Evolutionary conservation across 2,888 invertebrate species (phyloP).

Genomic region (Calliphora vomitoria): DNA sequence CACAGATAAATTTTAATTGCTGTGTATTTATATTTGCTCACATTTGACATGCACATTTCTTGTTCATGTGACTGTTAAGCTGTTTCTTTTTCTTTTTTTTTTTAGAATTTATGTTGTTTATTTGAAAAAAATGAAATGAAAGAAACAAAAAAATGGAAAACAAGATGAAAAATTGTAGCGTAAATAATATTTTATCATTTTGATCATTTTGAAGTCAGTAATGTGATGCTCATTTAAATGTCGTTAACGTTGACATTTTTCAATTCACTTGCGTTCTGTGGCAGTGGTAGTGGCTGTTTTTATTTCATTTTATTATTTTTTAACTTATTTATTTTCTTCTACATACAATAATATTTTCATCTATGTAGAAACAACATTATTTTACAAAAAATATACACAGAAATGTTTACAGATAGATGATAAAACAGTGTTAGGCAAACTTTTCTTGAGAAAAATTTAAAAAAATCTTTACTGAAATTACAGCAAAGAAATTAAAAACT

Average conservation of each 20-base stretch:
- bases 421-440: background rate
- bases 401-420: background rate
- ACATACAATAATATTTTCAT: constrained; percentile 3
- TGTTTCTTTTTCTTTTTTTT: background rate
- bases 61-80: background rate
- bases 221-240: constrained; percentile 71
- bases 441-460: background rate
- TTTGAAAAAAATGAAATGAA: constrained; percentile 28
- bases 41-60: constrained; percentile 53
- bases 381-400: constrained; percentile 28
- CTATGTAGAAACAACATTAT: constrained; percentile 32
- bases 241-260: constrained; percentile 71
- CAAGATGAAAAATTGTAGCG: constrained; percentile 61
- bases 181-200: constrained; percentile 68
- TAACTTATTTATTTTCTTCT: constrained; percentile 6
- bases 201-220: constrained; percentile 63
- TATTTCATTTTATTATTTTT: constrained; percentile 30
- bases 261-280: constrained; percentile 55
- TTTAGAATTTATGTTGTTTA: constrained; percentile 31
- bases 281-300: background rate
- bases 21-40: constrained; percentile 54
- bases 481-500: too few species aligned
- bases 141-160: constrained; percentile 1
- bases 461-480: too few species aligned
- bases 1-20: constrained; percentile 68